A percentile compares a stretch with the other conserved stretches of the same genome.
Conservation (phyloP, 2,113 vertebrate genomes). For the Equus quagga region DNA sequence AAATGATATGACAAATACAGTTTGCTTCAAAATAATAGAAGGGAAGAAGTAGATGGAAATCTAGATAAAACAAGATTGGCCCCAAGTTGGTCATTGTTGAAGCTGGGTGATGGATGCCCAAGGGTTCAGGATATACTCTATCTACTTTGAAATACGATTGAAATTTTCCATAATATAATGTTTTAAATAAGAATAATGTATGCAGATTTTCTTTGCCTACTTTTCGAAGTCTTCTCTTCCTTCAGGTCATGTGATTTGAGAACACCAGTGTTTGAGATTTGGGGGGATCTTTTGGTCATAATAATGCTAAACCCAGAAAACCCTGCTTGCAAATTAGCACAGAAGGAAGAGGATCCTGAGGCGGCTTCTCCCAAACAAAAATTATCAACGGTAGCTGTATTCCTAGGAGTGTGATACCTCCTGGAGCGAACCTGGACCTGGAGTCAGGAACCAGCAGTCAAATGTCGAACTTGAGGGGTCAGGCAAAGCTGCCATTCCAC, state of each 20-base stretch:
- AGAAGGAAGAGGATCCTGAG: neutral
- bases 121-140: neutral
- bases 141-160: neutral
- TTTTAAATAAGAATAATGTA: neutral
- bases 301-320: neutral
- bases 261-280: neutral
- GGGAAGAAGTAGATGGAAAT: neutral
- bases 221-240: neutral
- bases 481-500: neutral
- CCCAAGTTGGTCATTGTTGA: neutral
- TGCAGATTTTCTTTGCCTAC: neutral
- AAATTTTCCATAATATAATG: neutral
- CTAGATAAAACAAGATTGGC: neutral
- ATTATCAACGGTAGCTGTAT: neutral
- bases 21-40: neutral
- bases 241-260: neutral
- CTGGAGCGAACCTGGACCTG: neutral
- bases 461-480: neutral
- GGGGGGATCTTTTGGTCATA: neutral
- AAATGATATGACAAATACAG: neutral
- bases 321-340: neutral
- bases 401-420: neutral
- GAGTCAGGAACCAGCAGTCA: neutral
- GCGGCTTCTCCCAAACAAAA: neutral
- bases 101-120: neutral